Evolutionary conservation across 2,113 vertebrate genomes (phyloP).

Genomic region (Bungarus multicinctus): DNA sequence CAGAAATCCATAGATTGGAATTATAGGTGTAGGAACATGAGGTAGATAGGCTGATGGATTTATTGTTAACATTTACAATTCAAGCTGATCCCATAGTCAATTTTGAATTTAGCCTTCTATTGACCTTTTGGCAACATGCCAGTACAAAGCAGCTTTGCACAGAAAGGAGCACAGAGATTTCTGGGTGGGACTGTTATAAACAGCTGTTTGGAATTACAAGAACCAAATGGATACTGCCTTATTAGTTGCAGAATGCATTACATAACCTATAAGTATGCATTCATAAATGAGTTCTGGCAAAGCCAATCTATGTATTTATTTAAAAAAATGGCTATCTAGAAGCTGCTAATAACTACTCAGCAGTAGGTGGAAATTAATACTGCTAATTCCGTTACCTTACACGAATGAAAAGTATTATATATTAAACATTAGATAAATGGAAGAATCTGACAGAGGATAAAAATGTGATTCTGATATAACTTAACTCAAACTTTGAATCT

Average conservation of each 20-base stretch:
- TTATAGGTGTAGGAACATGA: background rate
- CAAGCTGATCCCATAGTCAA: background rate
- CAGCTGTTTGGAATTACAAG: background rate
- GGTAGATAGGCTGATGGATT: background rate
- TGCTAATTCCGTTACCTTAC: background rate
- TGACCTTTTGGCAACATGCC: background rate
- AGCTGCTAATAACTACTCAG: background rate
- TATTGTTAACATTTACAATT: fast-evolving
- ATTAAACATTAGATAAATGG: background rate
- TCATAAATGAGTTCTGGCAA: background rate
- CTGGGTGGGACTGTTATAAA: background rate
- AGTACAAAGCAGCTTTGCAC: background rate
- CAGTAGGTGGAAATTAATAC: no score
- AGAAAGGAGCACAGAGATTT: background rate
- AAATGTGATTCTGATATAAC: background rate
- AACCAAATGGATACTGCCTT: background rate
- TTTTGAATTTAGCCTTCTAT: background rate
- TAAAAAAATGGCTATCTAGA: background rate
- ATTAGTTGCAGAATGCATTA: background rate
- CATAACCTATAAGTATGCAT: background rate
- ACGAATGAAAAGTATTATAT: background rate
- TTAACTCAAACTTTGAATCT: background rate
- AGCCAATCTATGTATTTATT: background rate
- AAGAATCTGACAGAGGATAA: background rate
- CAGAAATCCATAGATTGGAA: background rate